These are phyloP conservation scores for Bagarius yarrelli DNA, from an alignment of 2,113 vertebrate genomes.

Conservation along the genomic window DNA sequence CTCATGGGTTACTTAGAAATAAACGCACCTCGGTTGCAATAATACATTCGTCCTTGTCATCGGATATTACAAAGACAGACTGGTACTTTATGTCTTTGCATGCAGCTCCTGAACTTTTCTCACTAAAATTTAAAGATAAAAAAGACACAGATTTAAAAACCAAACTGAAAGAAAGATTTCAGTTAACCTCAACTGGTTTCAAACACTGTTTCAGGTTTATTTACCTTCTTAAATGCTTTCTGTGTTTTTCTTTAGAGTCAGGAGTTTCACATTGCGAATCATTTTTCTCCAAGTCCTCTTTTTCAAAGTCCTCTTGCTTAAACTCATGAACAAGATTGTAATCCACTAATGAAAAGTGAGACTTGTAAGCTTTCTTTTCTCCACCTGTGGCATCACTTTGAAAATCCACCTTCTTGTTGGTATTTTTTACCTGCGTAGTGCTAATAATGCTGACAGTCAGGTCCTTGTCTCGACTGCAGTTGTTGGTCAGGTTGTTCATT, in stretches of 20 bases:
- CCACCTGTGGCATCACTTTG: constrained; percentile 75
- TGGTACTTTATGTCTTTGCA: constrained; percentile 96
- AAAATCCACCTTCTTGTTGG: constrained; percentile 94
- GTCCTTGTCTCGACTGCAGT: constrained; percentile 89
- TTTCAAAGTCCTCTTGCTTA: constrained; percentile 77
- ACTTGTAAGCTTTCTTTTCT: constrained; percentile 86
- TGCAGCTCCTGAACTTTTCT: constrained; percentile 80
- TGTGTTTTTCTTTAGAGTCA: constrained; percentile 76
- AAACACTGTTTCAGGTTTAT: background rate
- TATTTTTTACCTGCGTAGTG: constrained; percentile 92
- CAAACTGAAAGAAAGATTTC: background rate
- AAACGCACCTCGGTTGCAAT: constrained; percentile 95
- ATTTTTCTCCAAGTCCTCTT: constrained; percentile 74
- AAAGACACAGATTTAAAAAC: constrained; percentile 31
- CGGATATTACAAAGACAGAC: constrained; percentile 96
- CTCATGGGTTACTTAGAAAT: too few species aligned
- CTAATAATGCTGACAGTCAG: constrained; percentile 81
- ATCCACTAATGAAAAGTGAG: constrained; percentile 86
- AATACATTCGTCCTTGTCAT: constrained; percentile 96
- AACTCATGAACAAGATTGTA: constrained; percentile 94
- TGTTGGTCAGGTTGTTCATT: constrained; percentile 96
- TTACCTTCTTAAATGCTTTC: constrained; percentile 84
- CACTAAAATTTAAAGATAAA: constrained; percentile 67
- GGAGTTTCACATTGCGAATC: constrained; percentile 81
- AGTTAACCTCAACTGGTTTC: background rate